Base-by-base conservation (phyloP, 1,140 invertebrate genomes). In the Drosophila sp. region DNA sequence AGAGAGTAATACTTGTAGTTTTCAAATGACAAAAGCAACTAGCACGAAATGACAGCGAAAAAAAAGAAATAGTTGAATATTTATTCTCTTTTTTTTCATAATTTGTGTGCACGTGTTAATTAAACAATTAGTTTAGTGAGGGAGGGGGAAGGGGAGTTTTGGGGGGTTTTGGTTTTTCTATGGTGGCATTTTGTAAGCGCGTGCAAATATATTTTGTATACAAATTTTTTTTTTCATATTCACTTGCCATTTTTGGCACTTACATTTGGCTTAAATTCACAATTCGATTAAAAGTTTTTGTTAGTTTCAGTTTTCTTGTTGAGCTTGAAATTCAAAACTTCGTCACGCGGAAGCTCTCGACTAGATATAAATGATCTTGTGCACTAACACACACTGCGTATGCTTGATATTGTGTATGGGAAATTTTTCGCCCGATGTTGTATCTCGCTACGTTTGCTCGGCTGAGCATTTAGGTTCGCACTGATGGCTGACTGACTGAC, bases 391-490 rank as follows among this genome's bases (percentile, higher is more conserved):
- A 70, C 74, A 73, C 72, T 58, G 73, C 73, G 73, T 64, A 76
- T 76, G 69, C 72, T 73, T 67, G 65, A 77, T 76, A 62, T 40
- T 47, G 40, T 25, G 3, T 25, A 50, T 50, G 8, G 23, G 44
- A 8, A 50, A 50, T 27, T 27, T 50, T 27, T 25, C 25, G 23
- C 23, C 67, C 55, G 63, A 66, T 75, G 58, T 75, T 60, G 55
- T 27, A 2, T 35, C 33, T 38, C 54, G 50, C 50, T 60, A 85
- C 71, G 85, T 85, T 81, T 81, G 80, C 78, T 89, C 85, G 81
- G 78, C 79, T 90, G 85, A 63, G 78, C 85, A 76, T 81, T 79
- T 90, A 72, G 75, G 79, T 89, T 90, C 69, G 75, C 81, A 89
- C 85, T 89, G 86, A 90, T 47, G 56, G 35, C 35, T 10, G 10